Conservation (phyloP, 2,888 invertebrate species). For the Desoria tigrina region DNA sequence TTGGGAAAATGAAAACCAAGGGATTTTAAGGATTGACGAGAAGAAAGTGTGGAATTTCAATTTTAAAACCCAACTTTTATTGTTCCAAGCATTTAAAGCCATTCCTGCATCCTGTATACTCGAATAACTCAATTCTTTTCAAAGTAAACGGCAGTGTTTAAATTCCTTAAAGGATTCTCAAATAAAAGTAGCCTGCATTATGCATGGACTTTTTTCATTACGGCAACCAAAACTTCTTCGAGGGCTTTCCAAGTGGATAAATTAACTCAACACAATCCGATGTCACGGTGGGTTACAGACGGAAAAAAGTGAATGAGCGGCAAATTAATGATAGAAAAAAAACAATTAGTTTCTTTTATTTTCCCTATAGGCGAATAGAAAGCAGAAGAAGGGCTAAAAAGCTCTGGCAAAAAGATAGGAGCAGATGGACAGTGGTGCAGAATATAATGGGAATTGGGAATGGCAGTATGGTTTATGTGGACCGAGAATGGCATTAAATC, state of each 20-base stretch:
- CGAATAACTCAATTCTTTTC: background rate
- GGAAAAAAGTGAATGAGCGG: conserved; percentile 12
- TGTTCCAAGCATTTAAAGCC: no score
- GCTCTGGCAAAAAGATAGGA: background rate
- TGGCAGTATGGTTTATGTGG: no score
- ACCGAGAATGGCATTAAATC: no score
- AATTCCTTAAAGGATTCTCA: background rate
- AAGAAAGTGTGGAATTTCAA: no score
- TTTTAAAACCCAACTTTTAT: no score
- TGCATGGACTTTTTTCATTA: background rate
- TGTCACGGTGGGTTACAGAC: conserved; percentile 14
- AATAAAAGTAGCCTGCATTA: background rate
- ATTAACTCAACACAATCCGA: conserved; percentile 10
- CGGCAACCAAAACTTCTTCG: background rate
- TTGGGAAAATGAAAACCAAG: no score
- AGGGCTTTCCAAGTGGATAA: background rate
- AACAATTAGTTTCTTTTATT: conserved; percentile 16
- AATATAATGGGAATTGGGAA: background rate
- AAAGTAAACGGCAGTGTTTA: conserved; percentile 4
- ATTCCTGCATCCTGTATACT: background rate
- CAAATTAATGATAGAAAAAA: conserved; percentile 10
- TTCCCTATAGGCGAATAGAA: background rate
- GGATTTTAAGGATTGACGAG: no score
- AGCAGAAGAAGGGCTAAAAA: background rate
- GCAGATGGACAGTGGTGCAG: conserved; percentile 1